These are phyloP conservation scores for Nothobranchius kuhntae DNA, from an alignment of 2,113 vertebrate species.

Conservation along the genomic window DNA sequence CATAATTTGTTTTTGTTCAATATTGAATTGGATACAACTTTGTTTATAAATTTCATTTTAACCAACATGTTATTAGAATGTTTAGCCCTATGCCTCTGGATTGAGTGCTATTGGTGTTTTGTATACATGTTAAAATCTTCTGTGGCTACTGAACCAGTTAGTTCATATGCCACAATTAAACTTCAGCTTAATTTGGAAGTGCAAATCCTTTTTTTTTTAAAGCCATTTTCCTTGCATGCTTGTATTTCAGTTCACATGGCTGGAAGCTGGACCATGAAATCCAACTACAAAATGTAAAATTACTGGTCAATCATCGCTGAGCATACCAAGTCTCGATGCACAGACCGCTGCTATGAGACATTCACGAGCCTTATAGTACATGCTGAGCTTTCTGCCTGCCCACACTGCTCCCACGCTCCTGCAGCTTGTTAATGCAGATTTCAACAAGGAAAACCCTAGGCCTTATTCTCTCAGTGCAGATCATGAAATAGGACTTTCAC, in stretches of 20 bases:
- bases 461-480: constrained; percentile 47
- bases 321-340: constrained; percentile 34
- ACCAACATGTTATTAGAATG: not conserved
- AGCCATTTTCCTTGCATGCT: constrained; percentile 35
- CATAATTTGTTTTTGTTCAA: too few relatives aligned
- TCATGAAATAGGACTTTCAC: constrained; percentile 47
- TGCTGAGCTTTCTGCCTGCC: constrained; percentile 38
- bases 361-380: constrained; percentile 43
- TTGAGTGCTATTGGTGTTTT: constrained; percentile 11
- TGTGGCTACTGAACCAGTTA: constrained; percentile 53
- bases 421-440: constrained; percentile 60
- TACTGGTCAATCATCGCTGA: constrained; percentile 57
- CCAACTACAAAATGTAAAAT: constrained; percentile 55
- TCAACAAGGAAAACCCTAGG: constrained; percentile 41
- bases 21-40: too few relatives aligned
- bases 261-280: constrained; percentile 41
- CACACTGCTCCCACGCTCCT: constrained; percentile 46
- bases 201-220: constrained; percentile 58
- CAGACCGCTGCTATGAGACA: constrained; percentile 36
- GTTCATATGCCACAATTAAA: constrained; percentile 63
- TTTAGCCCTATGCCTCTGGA: not conserved
- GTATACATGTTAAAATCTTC: constrained; percentile 27
- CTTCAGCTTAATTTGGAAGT: constrained; percentile 47
- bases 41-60: not conserved
- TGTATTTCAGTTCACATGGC: constrained; percentile 48